These are phyloP conservation scores for Drosophila nr. medialis DNA, from an alignment of 2,888 invertebrate species.

Conservation along the genomic window DNA sequence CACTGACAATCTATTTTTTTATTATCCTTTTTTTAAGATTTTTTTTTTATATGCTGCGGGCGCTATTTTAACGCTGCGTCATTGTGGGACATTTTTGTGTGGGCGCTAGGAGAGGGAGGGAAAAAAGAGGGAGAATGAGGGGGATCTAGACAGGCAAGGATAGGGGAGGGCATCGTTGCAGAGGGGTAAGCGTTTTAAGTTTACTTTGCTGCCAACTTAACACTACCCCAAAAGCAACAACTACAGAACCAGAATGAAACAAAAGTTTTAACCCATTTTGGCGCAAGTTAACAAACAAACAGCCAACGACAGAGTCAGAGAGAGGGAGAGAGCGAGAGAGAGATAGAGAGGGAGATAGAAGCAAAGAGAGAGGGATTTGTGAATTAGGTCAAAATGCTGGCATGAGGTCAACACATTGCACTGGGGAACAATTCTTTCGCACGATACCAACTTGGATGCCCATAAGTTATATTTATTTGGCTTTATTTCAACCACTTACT, in stretches of 20 bases:
- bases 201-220: slow-evolving; percentile 49
- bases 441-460: slow-evolving; percentile 12
- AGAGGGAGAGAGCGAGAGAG: neutral
- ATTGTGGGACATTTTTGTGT: slow-evolving; percentile 74
- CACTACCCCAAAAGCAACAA: slow-evolving; percentile 47
- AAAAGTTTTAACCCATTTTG: slow-evolving; percentile 73
- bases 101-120: slow-evolving; percentile 29
- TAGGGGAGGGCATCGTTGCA: neutral
- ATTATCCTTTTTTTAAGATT: slow-evolving; percentile 14
- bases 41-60: slow-evolving; percentile 33
- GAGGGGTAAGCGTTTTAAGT: slow-evolving; percentile 41
- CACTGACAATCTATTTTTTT: slow-evolving; percentile 53
- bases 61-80: slow-evolving; percentile 73
- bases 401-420: slow-evolving; percentile 42
- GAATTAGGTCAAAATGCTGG: slow-evolving; percentile 66
- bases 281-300: slow-evolving; percentile 58
- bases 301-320: neutral
- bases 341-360: neutral
- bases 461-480: slow-evolving; percentile 36
- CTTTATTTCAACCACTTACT: slow-evolving; percentile 27
- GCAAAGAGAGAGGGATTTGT: slow-evolving; percentile 12
- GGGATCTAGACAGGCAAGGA: slow-evolving; percentile 7
- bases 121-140: neutral
- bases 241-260: slow-evolving; percentile 28
- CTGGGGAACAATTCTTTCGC: slow-evolving; percentile 11